phyloP scores from a whole-genome alignment of 2,888 invertebrate genomes.

The Drepanosiphum platanoidis region DNA sequence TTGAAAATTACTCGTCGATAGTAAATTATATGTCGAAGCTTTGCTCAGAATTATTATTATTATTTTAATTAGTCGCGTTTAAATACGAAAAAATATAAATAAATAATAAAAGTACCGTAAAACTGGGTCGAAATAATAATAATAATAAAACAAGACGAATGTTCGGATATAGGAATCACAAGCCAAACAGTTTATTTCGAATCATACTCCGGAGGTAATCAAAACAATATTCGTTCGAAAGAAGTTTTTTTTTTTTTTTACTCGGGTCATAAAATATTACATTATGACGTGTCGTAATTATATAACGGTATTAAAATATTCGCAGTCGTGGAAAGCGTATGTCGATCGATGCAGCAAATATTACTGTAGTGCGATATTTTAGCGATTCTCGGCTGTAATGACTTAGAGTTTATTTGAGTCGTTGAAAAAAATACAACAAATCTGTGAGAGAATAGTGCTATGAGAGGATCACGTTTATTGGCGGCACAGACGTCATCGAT shows the following conservation, averaged over 20 bases:
- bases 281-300: background rate
- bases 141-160: background rate
- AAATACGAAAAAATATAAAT: background rate
- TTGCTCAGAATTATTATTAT: background rate
- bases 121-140: background rate
- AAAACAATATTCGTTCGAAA: background rate
- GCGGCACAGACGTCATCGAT: background rate
- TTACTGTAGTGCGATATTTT: background rate
- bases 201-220: no score
- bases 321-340: background rate
- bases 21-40: background rate
- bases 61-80: background rate
- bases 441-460: background rate
- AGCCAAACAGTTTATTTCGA: no score
- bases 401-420: background rate
- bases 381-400: background rate
- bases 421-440: background rate
- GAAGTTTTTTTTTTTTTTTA: background rate
- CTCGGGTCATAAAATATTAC: no score
- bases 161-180: no score
- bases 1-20: no score
- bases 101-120: background rate
- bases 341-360: no score
- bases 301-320: no score
- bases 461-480: background rate